Evolutionary conservation across 2,888 invertebrate genomes (phyloP), one percentile per base, ranked within the genome.

Genomic region (Chrysolina haemoptera): DNA sequence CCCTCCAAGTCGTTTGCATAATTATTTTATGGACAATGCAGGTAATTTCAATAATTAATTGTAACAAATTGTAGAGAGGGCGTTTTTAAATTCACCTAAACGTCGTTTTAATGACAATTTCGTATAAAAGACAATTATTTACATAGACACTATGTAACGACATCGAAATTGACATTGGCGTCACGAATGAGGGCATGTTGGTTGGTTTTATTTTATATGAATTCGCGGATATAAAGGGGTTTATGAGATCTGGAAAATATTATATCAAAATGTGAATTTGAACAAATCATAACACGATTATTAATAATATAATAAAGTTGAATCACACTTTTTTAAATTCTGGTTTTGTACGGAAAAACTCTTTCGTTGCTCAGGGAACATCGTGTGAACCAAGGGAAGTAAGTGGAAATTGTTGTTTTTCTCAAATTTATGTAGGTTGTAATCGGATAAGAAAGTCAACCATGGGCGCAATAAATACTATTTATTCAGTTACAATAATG

Each of bases 1-100:
- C 59, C 16, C 12, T 27, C 48, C 22, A 50, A 43, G 70, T 53
- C 70, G 63, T 63, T 70, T 70, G 35, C 41, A 69, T 48, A 70
- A 70, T 62, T 70, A 63, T 50, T 66, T 41, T 48, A 16, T 53
- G 68, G 43, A 74, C 71, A 74, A 74, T 74, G 74, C 74, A 71
- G 74, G 74, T 74, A 74, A 67, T 74, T 73, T 73, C 62, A 68
- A 71, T 69, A 69, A 69, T 69, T 69, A 65, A 65, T 73, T 68
- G 59, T 40, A 43, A 63, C 67, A 70, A 74, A 69, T 68, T 69
- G 66, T 69, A 35, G 55, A 64, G 35, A 68, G 68, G 59, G 65
- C 46, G 46, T 40, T 22, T 59, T 63, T 67, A 55, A 68, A 72
- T 72, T 68, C 50, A 68, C 18, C 35, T 70, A 59, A 67, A 53